Base-by-base conservation (phyloP, 2,888 invertebrate genomes). In the Parapristionchus giblindavisi region DNA sequence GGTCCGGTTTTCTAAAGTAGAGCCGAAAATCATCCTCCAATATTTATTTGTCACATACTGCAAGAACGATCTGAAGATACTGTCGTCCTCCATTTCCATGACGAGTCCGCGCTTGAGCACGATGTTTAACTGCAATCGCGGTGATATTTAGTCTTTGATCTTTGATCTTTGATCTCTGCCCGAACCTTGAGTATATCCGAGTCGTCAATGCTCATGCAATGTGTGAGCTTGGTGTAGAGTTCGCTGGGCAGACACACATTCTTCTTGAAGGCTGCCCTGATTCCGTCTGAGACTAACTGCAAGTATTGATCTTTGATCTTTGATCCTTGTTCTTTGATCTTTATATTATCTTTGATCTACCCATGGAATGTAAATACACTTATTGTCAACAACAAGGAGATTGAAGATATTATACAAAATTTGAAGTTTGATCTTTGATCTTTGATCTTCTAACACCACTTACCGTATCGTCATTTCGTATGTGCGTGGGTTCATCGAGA, bases 291-390 rank as follows among this genome's bases (percentile, higher is more conserved):
- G 40, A 63, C 43, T n/a, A 63, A 29, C 63, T 63, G 63, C n/a
- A n/a, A n/a, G n/a, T n/a, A n/a, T 56, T 91, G 85, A 86, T 91
- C 56, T 56, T 24, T 56, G 21, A 56, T 56, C 24, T 11, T 48
- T 48, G 21, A 21, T 48, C 48, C 21, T 48, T 91, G 85, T 86
- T 91, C 56, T 56, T 24, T 56, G 21, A 56, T 56, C 24, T 48
- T 48, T 48, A 48, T 11, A 14, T 21, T n/a, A 63, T 63, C 38
- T 63, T 24, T 63, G 21, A 63, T 63, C 40, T 40, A 14, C 38
- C n/a, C n/a, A n/a, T n/a, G n/a, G n/a, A n/a, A n/a, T n/a, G n/a
- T n/a, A n/a, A n/a, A n/a, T n/a, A n/a, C n/a, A n/a, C n/a, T n/a
- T n/a, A n/a, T n/a, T n/a, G n/a, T n/a, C n/a, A n/a, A n/a, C n/a